phyloP scores from a whole-genome alignment of 2,113 vertebrate species.

The Brachionichthys hirsutus region DNA sequence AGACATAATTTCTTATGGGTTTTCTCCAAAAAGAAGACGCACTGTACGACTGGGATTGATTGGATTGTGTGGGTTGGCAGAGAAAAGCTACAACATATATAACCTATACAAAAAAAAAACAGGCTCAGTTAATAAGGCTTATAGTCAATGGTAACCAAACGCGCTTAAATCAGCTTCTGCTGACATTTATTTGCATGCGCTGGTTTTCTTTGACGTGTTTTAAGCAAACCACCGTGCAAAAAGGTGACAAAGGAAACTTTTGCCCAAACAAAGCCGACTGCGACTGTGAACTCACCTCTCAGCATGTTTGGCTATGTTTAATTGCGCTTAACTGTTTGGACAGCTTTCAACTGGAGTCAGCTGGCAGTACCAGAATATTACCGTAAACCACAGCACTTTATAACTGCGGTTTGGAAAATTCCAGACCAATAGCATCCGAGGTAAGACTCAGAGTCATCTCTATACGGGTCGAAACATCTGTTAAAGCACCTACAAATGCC shows the following conservation, averaged over 20 bases:
- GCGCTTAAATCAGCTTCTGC: not conserved
- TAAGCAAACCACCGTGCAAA: conserved; percentile 3
- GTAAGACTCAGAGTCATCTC: conserved; percentile 32
- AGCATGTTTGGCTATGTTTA: conserved; percentile 40
- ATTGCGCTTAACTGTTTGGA: conserved; percentile 48
- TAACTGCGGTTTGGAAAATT: conserved; percentile 65
- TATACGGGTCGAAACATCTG: conserved; percentile 30
- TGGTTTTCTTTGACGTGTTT: conserved; percentile 20
- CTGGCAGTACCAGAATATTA: conserved; percentile 52
- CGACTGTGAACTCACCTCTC: conserved; percentile 43
- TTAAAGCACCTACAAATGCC: conserved; percentile 6
- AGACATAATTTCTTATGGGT: not conserved
- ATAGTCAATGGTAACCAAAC: conserved; percentile 5
- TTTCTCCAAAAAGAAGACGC: not conserved
- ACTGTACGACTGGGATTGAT: not conserved
- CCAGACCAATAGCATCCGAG: conserved; percentile 36
- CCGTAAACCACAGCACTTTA: conserved; percentile 58
- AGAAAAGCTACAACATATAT: not conserved
- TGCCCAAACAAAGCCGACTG: conserved; percentile 24
- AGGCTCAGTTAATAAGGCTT: conserved; percentile 2
- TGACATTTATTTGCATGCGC: conserved; percentile 22
- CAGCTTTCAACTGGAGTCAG: conserved; percentile 43
- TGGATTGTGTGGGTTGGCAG: not conserved
- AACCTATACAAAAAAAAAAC: not conserved
- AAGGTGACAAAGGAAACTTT: conserved; percentile 38